Percentiles rank a stretch among this genome's conserved stretches.
These are phyloP conservation scores for Trichogramma evanescens DNA, from an alignment of 2,888 invertebrate genomes.

Conservation along the genomic window DNA sequence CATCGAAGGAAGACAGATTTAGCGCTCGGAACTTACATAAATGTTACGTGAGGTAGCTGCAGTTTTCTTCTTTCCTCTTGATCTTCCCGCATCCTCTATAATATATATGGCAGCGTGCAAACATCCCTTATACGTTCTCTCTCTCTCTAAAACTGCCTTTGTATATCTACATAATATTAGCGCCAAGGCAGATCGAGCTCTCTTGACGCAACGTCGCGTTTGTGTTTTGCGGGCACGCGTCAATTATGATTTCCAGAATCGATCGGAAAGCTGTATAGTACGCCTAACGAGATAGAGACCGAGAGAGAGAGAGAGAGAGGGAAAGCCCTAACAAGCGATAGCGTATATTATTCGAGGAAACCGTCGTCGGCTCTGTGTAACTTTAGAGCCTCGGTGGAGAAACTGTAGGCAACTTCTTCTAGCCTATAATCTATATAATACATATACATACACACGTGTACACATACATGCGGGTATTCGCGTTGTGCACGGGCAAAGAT, in stretches of 20 bases:
- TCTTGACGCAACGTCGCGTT: not conserved
- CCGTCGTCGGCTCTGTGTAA: constrained; percentile 2
- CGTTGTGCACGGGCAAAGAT: not conserved
- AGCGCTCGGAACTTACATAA: no score
- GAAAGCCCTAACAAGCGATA: not conserved
- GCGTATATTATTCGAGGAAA: not conserved
- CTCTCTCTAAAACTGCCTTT: not conserved
- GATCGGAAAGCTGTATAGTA: no score
- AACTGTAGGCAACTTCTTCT: not conserved
- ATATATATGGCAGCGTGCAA: no score
- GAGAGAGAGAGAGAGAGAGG: not conserved
- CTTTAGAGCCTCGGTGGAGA: not conserved
- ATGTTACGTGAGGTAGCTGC: no score
- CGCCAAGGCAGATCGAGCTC: not conserved
- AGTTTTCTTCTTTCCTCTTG: no score
- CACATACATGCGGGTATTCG: not conserved
- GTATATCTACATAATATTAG: not conserved
- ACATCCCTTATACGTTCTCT: not conserved
- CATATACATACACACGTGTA: not conserved
- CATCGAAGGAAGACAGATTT: no score
- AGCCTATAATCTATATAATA: not conserved
- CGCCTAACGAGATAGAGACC: not conserved
- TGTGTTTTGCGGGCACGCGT: no score
- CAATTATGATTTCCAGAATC: no score
- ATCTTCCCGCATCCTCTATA: no score